Conservation (phyloP, 2,113 vertebrate genomes). For the Climacteris rufus region DNA sequence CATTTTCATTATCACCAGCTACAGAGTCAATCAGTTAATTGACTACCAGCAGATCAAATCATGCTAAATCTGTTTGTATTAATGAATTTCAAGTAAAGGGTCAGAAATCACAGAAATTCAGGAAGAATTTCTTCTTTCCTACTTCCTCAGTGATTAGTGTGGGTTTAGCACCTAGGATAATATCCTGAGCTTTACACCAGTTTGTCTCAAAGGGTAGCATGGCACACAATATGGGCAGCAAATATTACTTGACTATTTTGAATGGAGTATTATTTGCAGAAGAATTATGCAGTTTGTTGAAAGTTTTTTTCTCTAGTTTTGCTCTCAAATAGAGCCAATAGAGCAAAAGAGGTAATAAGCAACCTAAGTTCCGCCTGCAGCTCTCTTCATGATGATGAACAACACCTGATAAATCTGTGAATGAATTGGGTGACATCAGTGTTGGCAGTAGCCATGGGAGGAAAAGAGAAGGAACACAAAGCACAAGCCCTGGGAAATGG, state of each 20-base stretch:
- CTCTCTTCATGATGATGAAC: neutral
- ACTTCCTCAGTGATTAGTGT: neutral
- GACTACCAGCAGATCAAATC: neutral
- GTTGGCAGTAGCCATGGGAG: neutral
- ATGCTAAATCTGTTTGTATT: slow-evolving; percentile 1
- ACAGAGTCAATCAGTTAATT: slow-evolving; percentile 4
- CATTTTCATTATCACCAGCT: slow-evolving; percentile 25
- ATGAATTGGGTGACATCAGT: neutral
- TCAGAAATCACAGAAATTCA: slow-evolving; percentile 17
- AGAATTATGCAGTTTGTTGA: neutral
- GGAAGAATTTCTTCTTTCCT: neutral
- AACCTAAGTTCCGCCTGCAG: neutral
- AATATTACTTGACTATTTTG: neutral
- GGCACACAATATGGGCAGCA: neutral
- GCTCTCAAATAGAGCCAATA: neutral
- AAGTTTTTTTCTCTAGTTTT: neutral
- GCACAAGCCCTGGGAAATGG: neutral
- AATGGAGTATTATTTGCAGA: neutral
- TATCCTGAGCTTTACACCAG: neutral
- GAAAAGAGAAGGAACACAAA: neutral
- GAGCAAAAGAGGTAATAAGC: neutral
- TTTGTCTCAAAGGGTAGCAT: neutral
- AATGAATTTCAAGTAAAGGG: slow-evolving; percentile 19
- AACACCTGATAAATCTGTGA: neutral
- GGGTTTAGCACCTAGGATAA: neutral